Conservation (phyloP, 2,113 vertebrate genomes). For the Apus apus region DNA sequence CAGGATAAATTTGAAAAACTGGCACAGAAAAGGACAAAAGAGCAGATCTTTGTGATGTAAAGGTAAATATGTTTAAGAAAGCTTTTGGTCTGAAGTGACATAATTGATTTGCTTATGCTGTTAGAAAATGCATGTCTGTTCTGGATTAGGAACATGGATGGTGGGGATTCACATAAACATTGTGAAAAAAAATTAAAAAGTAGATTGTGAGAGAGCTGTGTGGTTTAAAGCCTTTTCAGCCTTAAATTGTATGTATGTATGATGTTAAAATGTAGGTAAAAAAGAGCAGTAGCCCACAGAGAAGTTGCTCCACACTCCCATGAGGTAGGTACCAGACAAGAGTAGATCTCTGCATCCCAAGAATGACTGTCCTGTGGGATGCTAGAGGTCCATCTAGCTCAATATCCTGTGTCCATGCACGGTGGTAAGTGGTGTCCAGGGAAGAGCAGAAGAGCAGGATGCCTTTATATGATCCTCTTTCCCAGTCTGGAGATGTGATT, state of each 20-base stretch:
- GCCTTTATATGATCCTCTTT: background rate
- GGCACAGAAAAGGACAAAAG: background rate
- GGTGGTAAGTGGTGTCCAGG: no score
- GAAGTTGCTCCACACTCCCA: background rate
- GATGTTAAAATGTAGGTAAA: background rate
- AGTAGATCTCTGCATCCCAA: background rate
- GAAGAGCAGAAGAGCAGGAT: background rate
- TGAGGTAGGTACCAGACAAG: fast-evolving
- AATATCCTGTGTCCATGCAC: background rate
- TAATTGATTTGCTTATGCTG: background rate
- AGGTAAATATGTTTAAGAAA: background rate
- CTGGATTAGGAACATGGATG: background rate
- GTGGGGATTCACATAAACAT: background rate
- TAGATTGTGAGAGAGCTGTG: background rate
- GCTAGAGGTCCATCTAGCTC: background rate
- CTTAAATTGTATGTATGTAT: background rate
- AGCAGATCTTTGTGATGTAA: background rate
- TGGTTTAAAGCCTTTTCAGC: background rate
- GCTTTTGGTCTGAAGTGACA: background rate
- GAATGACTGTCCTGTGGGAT: background rate
- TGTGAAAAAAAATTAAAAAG: background rate
- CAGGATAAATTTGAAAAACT: background rate
- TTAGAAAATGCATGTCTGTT: background rate
- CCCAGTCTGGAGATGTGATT: background rate
- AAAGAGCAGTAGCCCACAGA: background rate